These are phyloP conservation scores for Microdon myrmicae DNA, from an alignment of 2,888 invertebrate species.

Conservation along the genomic window DNA sequence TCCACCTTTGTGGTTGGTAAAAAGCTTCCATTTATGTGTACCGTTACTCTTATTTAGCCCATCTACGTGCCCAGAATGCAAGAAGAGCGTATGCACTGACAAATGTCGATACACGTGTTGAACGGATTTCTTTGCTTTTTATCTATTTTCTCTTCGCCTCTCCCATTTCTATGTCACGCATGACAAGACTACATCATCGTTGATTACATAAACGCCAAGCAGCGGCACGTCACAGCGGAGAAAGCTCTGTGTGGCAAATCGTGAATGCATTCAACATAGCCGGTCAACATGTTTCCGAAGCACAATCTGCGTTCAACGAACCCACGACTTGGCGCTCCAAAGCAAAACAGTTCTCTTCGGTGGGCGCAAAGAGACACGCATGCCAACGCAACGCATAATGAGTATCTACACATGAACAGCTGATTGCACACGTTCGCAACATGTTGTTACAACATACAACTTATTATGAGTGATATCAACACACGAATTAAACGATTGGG, in stretches of 20 bases:
- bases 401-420: constrained; percentile 28
- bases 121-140: constrained; percentile 2
- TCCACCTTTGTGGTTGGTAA: constrained; percentile 1
- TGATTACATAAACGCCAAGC: constrained; percentile 37
- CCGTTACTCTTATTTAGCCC: constrained; percentile 51
- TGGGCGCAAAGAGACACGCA: constrained; percentile 50
- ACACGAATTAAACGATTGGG: too few relatives aligned
- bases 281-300: background rate
- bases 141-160: background rate
- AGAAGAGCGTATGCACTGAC: constrained; percentile 28
- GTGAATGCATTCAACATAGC: constrained; percentile 32
- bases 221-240: background rate
- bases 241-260: constrained; percentile 24
- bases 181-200: constrained; percentile 27
- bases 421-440: constrained; percentile 50
- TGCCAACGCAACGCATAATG: constrained; percentile 30
- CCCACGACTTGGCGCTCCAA: constrained; percentile 10
- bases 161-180: constrained; percentile 27
- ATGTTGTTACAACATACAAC: constrained; percentile 42
- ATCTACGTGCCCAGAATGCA: constrained; percentile 35
- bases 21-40: constrained; percentile 32
- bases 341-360: too few relatives aligned
- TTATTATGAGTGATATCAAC: constrained; percentile 31
- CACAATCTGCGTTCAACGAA: constrained; percentile 41
- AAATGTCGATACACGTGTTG: constrained; percentile 42